These are phyloP conservation scores for Melipona beecheii DNA, from an alignment of 2,888 invertebrate species.

Conservation along the genomic window DNA sequence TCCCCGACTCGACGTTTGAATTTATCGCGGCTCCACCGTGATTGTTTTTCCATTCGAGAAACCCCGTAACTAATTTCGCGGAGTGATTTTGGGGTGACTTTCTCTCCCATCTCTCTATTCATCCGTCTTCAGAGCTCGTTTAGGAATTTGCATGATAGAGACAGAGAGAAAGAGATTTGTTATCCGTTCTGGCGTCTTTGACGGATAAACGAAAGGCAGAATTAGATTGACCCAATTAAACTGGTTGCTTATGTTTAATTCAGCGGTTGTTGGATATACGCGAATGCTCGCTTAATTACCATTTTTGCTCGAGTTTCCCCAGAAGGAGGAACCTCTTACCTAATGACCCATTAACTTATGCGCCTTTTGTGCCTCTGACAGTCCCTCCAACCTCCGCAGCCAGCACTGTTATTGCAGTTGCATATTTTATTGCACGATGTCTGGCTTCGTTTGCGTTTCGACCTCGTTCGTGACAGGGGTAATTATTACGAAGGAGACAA, in stretches of 20 bases:
- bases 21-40: not conserved
- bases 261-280: constrained; percentile 14
- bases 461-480: not conserved
- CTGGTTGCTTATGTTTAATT: constrained; percentile 50
- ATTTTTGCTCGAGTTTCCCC: constrained; percentile 24
- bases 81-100: not conserved
- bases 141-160: constrained; percentile 21
- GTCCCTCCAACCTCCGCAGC: not conserved
- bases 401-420: constrained; percentile 15
- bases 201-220: constrained; percentile 9
- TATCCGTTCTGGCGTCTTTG: not conserved
- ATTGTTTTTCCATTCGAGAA: not conserved
- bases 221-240: constrained; percentile 39
- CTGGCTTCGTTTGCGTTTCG: not conserved
- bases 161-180: not conserved
- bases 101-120: no score
- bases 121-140: not conserved
- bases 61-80: not conserved
- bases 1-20: not conserved
- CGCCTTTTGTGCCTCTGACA: constrained; percentile 25
- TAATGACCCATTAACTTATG: constrained; percentile 46
- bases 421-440: constrained; percentile 22
- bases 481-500: constrained; percentile 12
- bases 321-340: constrained; percentile 21
- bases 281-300: constrained; percentile 47